Evolutionary conservation across 2,797 vertebrate genomes (phyloP).

Genomic region (Muraenolepis orangiensis): DNA sequence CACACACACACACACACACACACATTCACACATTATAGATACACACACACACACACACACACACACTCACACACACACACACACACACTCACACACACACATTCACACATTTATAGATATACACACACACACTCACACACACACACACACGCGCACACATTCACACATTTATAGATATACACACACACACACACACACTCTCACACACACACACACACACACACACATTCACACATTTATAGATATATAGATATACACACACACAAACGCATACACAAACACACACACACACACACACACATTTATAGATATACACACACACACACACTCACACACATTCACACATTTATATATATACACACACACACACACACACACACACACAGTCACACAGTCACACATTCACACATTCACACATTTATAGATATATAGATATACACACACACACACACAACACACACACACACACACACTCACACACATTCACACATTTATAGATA

Average conservation of each 20-base stretch:
- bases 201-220: background rate
- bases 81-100: too few species aligned
- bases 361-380: background rate
- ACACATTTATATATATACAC: background rate
- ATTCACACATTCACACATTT: background rate
- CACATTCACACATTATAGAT: too few species aligned
- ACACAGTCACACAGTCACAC: too few species aligned
- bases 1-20: too few species aligned
- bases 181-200: too few species aligned
- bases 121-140: constrained; percentile 4
- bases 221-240: too few species aligned
- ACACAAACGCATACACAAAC: background rate
- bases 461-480: background rate
- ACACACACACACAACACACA: constrained; percentile 3
- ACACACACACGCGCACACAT: background rate
- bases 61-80: too few species aligned
- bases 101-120: too few species aligned
- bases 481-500: background rate
- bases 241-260: background rate
- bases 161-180: too few species aligned
- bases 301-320: background rate
- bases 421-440: background rate
- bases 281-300: background rate
- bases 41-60: too few species aligned
- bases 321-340: constrained; percentile 6